Base-by-base conservation (phyloP, 2,797 vertebrate genomes). In the Caiman crocodilus region DNA sequence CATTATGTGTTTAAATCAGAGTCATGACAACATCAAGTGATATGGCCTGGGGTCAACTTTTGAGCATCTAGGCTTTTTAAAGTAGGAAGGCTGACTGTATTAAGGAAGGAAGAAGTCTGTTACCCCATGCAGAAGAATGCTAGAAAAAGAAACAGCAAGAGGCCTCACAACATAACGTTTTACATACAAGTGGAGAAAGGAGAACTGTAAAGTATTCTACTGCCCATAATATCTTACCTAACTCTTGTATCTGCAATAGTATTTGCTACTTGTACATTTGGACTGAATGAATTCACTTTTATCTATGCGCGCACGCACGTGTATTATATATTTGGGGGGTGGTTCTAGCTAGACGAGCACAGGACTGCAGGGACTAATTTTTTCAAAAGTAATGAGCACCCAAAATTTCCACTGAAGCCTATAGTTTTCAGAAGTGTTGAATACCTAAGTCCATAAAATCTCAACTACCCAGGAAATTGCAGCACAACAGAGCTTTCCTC, bases 331-430 rank as follows among this genome's bases (percentile, higher is more conserved):
- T 42, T 50, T 9, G 42, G 42, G 10, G 42, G 10, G 10, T 9
- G 10, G 42, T 10, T 50, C 42, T 50, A 50, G 42, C n/a, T 77
- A 88, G 35, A 71, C 42, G 42, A 21, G 79, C 73, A 82, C 35
- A 20, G n/a, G 94, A 87, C 64, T 84, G 60, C 3, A 78, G 94
- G 73, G n/a, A 26, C 28, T 91, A 73, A 26, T 35, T 90, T 91
- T 90, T 87, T 32, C 23, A 87, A 67, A 87, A 82, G 23, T 2
- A 2, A 75, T 61, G 14, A 61, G 60, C 60, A 17, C 9, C 23
- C 76, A 74, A 26, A 71, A 87, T 63, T 89, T 76, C 32, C 89
- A 16, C 7, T 82, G 50, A 74, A 85, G 35, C 30, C 65, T 74
- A 60, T 3, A 60, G n/a, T n/a, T n/a, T n/a, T n/a, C n/a, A n/a